These are phyloP conservation scores for Quiscalus mexicanus DNA, from an alignment of 2,113 vertebrate species.

Conservation along the genomic window DNA sequence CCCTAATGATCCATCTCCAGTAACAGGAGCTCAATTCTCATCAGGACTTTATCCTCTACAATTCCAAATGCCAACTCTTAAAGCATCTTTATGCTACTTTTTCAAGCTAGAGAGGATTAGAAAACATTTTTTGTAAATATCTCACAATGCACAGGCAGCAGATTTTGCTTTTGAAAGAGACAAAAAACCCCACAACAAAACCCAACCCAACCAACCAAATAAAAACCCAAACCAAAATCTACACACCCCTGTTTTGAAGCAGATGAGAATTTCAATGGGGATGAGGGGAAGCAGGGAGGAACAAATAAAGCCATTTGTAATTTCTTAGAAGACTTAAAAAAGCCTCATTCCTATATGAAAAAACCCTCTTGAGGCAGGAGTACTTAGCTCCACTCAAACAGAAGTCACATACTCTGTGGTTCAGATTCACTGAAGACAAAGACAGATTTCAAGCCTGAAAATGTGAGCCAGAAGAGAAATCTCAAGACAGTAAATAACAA, in stretches of 20 bases:
- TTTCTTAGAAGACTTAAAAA: neutral
- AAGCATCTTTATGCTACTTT: neutral
- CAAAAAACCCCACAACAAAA: neutral
- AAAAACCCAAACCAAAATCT: neutral
- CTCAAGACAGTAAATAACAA: neutral
- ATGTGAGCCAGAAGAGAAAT: neutral
- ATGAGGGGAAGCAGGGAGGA: neutral
- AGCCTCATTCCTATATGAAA: neutral
- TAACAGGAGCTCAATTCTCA: neutral
- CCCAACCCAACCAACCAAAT: neutral
- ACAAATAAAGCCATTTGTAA: neutral
- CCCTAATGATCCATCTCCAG: neutral
- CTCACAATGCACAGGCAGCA: neutral
- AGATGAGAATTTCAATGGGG: neutral
- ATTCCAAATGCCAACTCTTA: neutral
- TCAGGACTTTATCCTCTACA: neutral
- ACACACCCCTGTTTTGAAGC: neutral
- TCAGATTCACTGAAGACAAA: neutral
- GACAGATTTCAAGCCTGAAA: neutral
- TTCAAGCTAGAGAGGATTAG: neutral
- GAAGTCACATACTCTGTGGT: neutral
- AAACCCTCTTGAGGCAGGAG: neutral
- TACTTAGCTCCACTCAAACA: neutral
- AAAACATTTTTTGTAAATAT: neutral
- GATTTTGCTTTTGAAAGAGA: neutral